Conservation (phyloP, 2,113 vertebrate species). For the Ctenodactylus gundi region DNA sequence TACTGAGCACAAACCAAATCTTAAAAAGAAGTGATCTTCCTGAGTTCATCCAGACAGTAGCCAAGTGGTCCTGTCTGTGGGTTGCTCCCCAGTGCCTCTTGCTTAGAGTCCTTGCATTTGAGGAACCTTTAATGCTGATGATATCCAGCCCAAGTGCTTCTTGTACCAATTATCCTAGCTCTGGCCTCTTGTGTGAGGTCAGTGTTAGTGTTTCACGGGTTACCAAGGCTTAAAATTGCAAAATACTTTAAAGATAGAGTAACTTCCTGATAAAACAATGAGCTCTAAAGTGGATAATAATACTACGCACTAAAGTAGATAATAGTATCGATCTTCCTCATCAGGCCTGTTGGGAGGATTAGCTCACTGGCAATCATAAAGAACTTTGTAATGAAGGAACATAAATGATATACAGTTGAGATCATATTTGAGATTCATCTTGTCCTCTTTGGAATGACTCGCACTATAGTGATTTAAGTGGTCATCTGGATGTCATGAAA, state of each 20-base stretch:
- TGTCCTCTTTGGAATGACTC: background rate
- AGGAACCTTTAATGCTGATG: background rate
- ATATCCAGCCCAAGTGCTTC: background rate
- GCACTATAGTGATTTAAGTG: conserved; percentile 28
- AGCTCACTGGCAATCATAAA: conserved; percentile 60
- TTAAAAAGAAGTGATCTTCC: conserved; percentile 1
- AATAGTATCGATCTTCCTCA: conserved; percentile 68
- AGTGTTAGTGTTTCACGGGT: background rate
- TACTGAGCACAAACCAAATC: conserved; percentile 12
- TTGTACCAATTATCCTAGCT: background rate
- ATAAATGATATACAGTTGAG: conserved; percentile 64
- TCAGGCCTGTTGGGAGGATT: conserved; percentile 70
- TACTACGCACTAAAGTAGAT: conserved; percentile 52
- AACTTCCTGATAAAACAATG: conserved; percentile 64
- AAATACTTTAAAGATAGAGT: conserved; percentile 54
- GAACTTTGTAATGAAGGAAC: conserved; percentile 34
- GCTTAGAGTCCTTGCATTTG: background rate
- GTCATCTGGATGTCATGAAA: conserved; percentile 16
- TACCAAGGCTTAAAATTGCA: conserved; percentile 10
- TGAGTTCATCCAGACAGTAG: background rate
- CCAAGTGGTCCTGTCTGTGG: background rate
- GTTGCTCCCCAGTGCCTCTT: background rate
- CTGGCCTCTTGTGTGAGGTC: background rate
- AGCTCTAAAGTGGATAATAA: conserved; percentile 60
- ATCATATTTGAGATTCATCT: conserved; percentile 41